Conservation (phyloP, 2,888 invertebrate genomes). For the Blera fallax region DNA sequence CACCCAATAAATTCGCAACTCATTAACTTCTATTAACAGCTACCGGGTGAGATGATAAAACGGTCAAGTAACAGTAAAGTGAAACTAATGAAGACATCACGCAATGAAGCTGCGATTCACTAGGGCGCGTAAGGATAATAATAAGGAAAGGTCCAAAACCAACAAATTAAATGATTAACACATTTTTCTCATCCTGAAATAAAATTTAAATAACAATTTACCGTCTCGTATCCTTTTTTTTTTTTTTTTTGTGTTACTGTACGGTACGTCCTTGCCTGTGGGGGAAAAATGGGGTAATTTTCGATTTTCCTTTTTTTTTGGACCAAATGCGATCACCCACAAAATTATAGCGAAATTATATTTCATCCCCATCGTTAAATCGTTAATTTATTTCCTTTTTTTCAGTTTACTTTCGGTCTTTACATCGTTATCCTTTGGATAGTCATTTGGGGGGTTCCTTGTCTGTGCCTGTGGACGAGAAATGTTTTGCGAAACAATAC, state of each 20-base stretch:
- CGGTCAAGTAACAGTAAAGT: constrained; percentile 24
- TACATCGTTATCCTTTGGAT: background rate
- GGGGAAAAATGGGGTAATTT: background rate
- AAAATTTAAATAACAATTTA: constrained; percentile 49
- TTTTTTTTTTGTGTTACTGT: background rate
- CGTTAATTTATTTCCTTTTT: constrained; percentile 8
- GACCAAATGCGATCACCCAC: constrained; percentile 25
- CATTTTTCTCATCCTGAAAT: background rate
- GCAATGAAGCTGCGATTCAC: constrained; percentile 25
- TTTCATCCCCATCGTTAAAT: constrained; percentile 29
- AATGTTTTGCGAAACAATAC: background rate
- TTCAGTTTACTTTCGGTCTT: background rate
- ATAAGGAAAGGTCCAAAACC: constrained; percentile 17
- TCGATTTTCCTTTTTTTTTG: background rate
- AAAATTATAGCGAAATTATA: constrained; percentile 36
- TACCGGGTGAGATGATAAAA: constrained; percentile 26
- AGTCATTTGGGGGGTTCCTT: constrained; percentile 10
- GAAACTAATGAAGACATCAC: constrained; percentile 56
- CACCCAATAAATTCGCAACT: constrained; percentile 52
- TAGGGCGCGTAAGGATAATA: background rate
- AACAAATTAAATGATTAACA: constrained; percentile 54
- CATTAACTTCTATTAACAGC: constrained; percentile 55
- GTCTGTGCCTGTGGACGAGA: background rate
- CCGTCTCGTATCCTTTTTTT: constrained; percentile 27
- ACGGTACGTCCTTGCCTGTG: constrained; percentile 7